Evolutionary conservation across 2,113 vertebrate genomes (phyloP), one percentile per base, ranked within the genome.

Genomic region (Oophaga pumilio): DNA sequence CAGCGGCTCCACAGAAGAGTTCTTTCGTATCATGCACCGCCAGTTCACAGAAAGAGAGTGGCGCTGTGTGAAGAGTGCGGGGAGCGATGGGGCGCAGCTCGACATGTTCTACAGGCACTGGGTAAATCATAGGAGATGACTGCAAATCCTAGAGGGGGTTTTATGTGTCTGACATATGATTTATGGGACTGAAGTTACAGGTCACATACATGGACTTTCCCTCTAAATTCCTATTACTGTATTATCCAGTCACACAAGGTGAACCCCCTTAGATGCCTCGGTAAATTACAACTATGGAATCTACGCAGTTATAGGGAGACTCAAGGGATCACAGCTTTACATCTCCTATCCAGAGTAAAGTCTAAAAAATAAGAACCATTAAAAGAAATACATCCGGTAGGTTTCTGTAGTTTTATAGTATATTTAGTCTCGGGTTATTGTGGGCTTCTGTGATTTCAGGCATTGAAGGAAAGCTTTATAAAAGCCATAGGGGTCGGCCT

Each of bases 401-500:
- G 4, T 9, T 83, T 87, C 76, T 74, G 53, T 87, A 64, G 24
- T 56, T 49, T 26, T 24, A 20, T n/a, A 53, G 57, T 52, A 64
- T 33, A 64, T 33, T 49, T 5, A 28, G n/a, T 64, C 14, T 66
- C 76, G 86, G 80, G 57, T 66, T 20, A 12, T 2, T 83, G 50
- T 59, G 52, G 0, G 0, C 88, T 69, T 89, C 92, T 0, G 91
- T 64, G 88, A 24, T 66, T 90, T 28, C 90, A 99, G 98, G 94
- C 97, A 26, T 90, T 99, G 88, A 99, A 99, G 89, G 98, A 99
- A 94, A 99, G 98, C 93, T 99, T 97, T 91, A 97, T 99, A 91
- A 99, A 99, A 91, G 98, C 98, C 66, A 91, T 98, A 73, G 98
- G 98, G 87, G 94, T 97, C 11, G 98, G 98, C 86, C 93, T 99